These are phyloP conservation scores for Prionchulus punctatus DNA, from an alignment of 2,888 invertebrate species.

Conservation along the genomic window DNA sequence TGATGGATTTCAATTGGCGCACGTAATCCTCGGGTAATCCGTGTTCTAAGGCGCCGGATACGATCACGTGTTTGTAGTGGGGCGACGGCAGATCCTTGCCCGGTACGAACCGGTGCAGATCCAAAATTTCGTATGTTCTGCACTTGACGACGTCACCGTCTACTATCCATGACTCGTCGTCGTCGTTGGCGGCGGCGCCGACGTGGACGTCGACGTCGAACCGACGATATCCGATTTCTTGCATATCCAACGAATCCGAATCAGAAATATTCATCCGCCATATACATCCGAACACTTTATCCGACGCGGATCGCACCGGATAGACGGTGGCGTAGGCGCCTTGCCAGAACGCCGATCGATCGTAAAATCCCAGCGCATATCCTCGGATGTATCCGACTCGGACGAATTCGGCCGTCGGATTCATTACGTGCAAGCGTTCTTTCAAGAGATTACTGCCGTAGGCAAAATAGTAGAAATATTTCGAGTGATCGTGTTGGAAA, in stretches of 20 bases:
- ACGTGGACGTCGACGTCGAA: not conserved
- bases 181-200: too few relatives aligned
- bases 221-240: not conserved
- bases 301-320: too few relatives aligned
- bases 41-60: conserved; percentile 57
- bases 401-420: conserved; percentile 10
- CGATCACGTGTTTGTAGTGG: conserved; percentile 53
- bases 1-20: conserved; percentile 47
- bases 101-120: not conserved
- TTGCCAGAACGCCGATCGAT: conserved; percentile 21
- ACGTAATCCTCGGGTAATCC: conserved; percentile 57
- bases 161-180: too few relatives aligned
- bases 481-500: not conserved
- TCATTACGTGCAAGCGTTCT: conserved; percentile 5
- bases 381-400: conserved; percentile 18
- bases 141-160: not conserved
- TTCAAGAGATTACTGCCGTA: conserved; percentile 9
- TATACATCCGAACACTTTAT: not conserved
- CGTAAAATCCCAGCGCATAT: conserved; percentile 20
- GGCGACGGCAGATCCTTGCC: conserved; percentile 64
- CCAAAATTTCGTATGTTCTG: not conserved
- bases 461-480: conserved; percentile 11
- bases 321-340: conserved; percentile 23
- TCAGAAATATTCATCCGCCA: not conserved
- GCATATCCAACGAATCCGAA: not conserved